Conservation (phyloP, 1,140 invertebrate genomes). For the Zophobas atratus region DNA sequence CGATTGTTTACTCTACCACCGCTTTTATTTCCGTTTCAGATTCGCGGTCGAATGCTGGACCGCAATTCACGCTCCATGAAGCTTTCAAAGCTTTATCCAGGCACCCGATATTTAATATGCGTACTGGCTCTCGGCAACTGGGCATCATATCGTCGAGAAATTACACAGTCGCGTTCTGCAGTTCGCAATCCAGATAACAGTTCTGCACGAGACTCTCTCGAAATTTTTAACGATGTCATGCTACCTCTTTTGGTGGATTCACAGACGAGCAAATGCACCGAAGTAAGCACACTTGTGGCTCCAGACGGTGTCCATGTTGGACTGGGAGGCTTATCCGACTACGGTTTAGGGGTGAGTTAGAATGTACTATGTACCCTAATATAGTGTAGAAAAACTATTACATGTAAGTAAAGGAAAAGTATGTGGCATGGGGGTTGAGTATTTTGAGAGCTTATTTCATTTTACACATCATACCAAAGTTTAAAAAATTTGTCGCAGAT, state of each 20-base stretch:
- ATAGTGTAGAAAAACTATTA: no score
- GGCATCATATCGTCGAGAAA: slow-evolving; percentile 67
- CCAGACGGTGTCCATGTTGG: slow-evolving; percentile 76
- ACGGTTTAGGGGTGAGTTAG: slow-evolving; percentile 69
- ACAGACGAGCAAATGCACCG: slow-evolving; percentile 81
- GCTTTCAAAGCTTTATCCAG: slow-evolving; percentile 81
- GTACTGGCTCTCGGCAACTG: slow-evolving; percentile 86
- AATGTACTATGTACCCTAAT: no score
- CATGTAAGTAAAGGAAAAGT: no score
- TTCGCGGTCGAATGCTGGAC: slow-evolving; percentile 80
- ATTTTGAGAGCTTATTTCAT: no score
- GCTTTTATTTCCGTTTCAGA: slow-evolving; percentile 69
- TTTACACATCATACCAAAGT: no score
- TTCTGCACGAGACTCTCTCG: slow-evolving; percentile 70
- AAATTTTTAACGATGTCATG: slow-evolving; percentile 70
- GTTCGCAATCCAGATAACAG: slow-evolving; percentile 69
- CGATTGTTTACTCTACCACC: background rate
- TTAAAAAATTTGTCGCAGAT: no score
- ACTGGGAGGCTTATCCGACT: slow-evolving; percentile 76
- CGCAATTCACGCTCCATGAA: slow-evolving; percentile 79
- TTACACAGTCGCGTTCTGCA: slow-evolving; percentile 70
- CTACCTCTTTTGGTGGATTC: slow-evolving; percentile 80
- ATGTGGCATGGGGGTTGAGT: no score
- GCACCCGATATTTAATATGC: slow-evolving; percentile 87
- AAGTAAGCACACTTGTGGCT: slow-evolving; percentile 82